Percentiles rank a stretch among this genome's conserved stretches.
phyloP scores from a whole-genome alignment of 1,140 invertebrate species.

The honey bee (Apis mellifera) region Amel_HAv3.1 CM009931.2:16889001-16889500 shows the following conservation, averaged over 20 bases:
- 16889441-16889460: not conserved
- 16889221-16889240: constrained; percentile 54
- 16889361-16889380: not conserved
- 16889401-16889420: not conserved
- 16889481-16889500: constrained; percentile 14
- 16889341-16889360: not conserved
- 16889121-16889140: constrained; percentile 46
- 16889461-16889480: not conserved
- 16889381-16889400: not conserved
- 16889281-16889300: not conserved
- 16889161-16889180: not conserved
- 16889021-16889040: constrained; percentile 8
- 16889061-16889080: constrained; percentile 42
- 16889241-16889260: constrained; percentile 52
- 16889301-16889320: no score
- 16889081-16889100: not conserved
- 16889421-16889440: not conserved
- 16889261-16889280: constrained; percentile 51
- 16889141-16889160: constrained; percentile 29
- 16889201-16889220: constrained; percentile 29
- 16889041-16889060: constrained; percentile 45
- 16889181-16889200: constrained; percentile 44
- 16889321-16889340: no score
- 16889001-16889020: not conserved
- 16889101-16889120: constrained; percentile 13